A percentile compares a stretch with the other conserved stretches of the same genome.
These are phyloP conservation scores for Bombus pascuorum DNA, from an alignment of 1,140 invertebrate species.

Conservation along the genomic window DNA sequence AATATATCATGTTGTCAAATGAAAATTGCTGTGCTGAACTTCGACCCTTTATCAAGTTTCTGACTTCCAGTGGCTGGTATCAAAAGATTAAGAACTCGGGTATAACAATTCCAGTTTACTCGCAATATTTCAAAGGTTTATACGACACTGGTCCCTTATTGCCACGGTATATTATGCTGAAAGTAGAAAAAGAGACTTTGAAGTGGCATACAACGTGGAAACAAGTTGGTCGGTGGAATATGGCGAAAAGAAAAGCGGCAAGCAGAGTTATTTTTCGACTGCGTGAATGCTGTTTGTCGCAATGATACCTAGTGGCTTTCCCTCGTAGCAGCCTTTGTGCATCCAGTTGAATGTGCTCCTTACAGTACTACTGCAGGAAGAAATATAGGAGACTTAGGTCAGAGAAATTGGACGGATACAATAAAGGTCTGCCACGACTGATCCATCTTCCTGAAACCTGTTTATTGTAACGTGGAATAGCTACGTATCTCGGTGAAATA, in stretches of 20 bases:
- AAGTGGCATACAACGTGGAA: not conserved
- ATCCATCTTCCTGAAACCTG: not conserved
- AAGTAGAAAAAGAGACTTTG: not conserved
- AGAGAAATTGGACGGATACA: not conserved
- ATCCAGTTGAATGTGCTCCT: not conserved
- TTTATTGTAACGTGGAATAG: slow-evolving; percentile 9
- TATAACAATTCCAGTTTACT: too few species aligned
- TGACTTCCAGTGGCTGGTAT: too few species aligned
- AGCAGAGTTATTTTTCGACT: not conserved
- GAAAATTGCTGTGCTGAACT: too few species aligned
- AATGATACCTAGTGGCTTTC: not conserved
- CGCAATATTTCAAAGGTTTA: not conserved
- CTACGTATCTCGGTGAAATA: not conserved
- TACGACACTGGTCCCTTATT: not conserved
- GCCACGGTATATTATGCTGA: not conserved
- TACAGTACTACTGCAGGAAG: not conserved
- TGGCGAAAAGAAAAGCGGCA: not conserved
- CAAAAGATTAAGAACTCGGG: too few species aligned
- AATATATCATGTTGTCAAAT: too few species aligned
- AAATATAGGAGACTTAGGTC: not conserved
- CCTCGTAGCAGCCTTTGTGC: not conserved
- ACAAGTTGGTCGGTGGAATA: not conserved
- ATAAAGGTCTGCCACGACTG: not conserved
- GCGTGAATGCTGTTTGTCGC: not conserved
- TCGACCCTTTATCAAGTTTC: too few species aligned